A percentile compares a stretch with the other conserved stretches of the same genome.
Conservation (phyloP, 2,888 invertebrate genomes). For the Ophion obscuratus region DNA sequence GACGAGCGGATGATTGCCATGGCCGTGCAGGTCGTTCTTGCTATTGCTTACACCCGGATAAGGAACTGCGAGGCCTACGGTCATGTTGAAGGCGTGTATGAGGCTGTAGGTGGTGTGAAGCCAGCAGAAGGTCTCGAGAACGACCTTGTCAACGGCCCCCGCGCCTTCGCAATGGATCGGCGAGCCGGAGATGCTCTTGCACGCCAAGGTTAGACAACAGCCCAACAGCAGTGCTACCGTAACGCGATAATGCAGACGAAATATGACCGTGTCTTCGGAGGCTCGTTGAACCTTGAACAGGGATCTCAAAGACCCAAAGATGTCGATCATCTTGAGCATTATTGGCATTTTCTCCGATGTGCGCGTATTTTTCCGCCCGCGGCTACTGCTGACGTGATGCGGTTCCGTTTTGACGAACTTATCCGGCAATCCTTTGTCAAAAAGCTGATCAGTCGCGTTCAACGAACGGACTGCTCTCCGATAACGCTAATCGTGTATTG, state of each 20-base stretch:
- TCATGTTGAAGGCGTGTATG: slow-evolving; percentile 88
- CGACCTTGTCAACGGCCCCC: slow-evolving; percentile 88
- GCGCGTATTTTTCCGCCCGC: background rate
- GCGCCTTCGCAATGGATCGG: slow-evolving; percentile 84
- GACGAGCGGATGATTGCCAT: slow-evolving; percentile 83
- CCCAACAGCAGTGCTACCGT: slow-evolving; percentile 85
- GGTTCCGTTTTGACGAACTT: background rate
- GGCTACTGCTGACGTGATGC: background rate
- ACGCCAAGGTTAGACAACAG: slow-evolving; percentile 85
- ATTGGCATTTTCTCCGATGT: slow-evolving; percentile 76
- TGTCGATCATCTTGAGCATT: slow-evolving; percentile 83
- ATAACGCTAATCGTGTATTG: slow-evolving; percentile 1
- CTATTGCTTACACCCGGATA: slow-evolving; percentile 91
- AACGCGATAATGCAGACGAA: slow-evolving; percentile 85
- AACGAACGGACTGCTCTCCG: background rate
- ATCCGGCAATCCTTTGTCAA: background rate
- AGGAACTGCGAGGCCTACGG: slow-evolving; percentile 88
- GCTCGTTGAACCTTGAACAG: slow-evolving; percentile 81
- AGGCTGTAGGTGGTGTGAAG: slow-evolving; percentile 96
- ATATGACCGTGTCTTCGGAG: slow-evolving; percentile 84
- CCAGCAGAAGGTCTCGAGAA: slow-evolving; percentile 96
- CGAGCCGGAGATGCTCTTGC: slow-evolving; percentile 83
- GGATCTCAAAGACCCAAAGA: slow-evolving; percentile 82
- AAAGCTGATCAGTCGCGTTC: background rate
- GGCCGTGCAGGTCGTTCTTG: slow-evolving; percentile 85